Evolutionary conservation across 2,113 vertebrate genomes (phyloP).

Genomic region (Epinephelus lanceolatus): DNA sequence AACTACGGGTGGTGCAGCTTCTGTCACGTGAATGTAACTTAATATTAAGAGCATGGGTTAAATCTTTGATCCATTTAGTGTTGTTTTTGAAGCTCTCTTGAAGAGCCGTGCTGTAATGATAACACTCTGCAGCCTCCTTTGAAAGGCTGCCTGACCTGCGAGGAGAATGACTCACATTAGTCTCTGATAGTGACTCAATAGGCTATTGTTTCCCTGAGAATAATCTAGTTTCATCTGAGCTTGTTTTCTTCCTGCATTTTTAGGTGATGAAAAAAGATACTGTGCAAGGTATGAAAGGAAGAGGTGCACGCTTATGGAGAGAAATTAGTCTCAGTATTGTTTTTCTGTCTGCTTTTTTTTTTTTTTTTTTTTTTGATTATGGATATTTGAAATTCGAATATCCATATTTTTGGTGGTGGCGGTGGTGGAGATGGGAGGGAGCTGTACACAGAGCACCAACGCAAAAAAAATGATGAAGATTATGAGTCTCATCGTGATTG

Average conservation of each 20-base stretch:
- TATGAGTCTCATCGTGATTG: neutral
- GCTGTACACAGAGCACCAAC: no score
- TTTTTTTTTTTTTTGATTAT: no score
- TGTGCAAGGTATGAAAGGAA: neutral
- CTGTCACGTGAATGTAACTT: neutral
- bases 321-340: neutral
- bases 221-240: conserved; percentile 44
- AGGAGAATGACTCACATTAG: conserved; percentile 18
- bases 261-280: no score
- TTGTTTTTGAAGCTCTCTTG: neutral
- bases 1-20: neutral
- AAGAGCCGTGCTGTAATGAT: neutral
- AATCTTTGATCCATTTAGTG: neutral
- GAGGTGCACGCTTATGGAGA: neutral
- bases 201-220: conserved; percentile 22
- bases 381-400: no score
- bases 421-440: no score
- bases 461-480: neutral
- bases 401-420: no score
- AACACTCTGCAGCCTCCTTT: neutral
- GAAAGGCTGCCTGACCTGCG: neutral
- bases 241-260: neutral
- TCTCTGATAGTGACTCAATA: conserved; percentile 24
- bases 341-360: no score
- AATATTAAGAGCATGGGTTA: neutral